Evolutionary conservation across 1,140 invertebrate genomes (phyloP), one percentile per base, ranked within the genome.

Genomic region (Hydropsyche tenuis): DNA sequence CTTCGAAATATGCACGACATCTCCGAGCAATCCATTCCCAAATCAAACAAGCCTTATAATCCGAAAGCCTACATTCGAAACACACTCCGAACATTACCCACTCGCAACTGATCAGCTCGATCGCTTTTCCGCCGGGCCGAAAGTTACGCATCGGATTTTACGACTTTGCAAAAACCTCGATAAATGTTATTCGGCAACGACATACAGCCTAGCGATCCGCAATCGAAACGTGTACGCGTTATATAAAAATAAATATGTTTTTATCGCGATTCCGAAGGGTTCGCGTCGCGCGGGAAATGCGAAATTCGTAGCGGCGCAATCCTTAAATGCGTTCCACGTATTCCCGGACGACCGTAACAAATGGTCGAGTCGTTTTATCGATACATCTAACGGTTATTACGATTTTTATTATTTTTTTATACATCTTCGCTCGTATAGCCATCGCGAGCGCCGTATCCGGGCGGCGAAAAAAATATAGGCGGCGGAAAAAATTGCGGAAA

Each of bases 351-450:
- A 60, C 23, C 56, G 56, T 60, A 37, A 70, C 68, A 70, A 70
- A 70, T 70, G 68, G 68, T 20, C 56, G 56, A 60, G 56, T 60
- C 56, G 56, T 60, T 27, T 70, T 70, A 70, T 70, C 68, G 68
- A 70, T 70, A 70, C 51, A 56, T 70, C 68, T 70, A 70, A 70
- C 68, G 68, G 68, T 70, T 70, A 70, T 70, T 70, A 45, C 68
- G 25, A 70, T 56, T 70, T 70, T 70, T 70, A 70, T 70, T 56
- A 18, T 25, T 70, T 70, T 56, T 70, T 20, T 70, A 42, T 45
- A 30, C 65, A 6, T 46, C 46, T 51, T 22, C 48, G 4, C 56
- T 62, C 68, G 11, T 70, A 56, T 56, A n/a, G n/a, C n/a, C n/a
- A n/a, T n/a, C n/a, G n/a, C 27, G 22, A 9, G 30, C 27, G 27